Conservation (phyloP, 1,140 invertebrate species). For the Popillia japonica region DNA sequence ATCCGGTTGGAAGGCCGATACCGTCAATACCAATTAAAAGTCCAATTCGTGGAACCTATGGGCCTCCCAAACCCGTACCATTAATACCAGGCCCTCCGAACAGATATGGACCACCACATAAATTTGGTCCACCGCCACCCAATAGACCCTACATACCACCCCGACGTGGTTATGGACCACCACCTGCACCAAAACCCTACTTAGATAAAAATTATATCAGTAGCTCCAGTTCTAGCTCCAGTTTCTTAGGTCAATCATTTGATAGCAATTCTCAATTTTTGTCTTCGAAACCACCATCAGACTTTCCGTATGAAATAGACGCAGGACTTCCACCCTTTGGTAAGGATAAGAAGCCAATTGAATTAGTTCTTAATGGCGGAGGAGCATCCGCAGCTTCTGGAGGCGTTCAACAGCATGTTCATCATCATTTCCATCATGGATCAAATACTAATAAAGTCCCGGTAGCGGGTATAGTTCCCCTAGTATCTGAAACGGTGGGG, state of each 20-base stretch:
- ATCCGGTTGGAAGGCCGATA: slow-evolving; percentile 77
- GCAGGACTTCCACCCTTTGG: slow-evolving; percentile 47
- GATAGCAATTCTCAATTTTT: slow-evolving; percentile 15
- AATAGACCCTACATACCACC: slow-evolving; percentile 58
- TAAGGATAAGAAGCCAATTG: slow-evolving; percentile 57
- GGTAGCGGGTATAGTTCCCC: slow-evolving; percentile 47
- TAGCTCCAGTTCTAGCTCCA: slow-evolving; percentile 21
- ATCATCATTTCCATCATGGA: slow-evolving; percentile 84
- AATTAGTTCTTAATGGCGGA: slow-evolving; percentile 61
- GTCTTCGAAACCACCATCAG: slow-evolving; percentile 48
- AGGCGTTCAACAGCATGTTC: slow-evolving; percentile 75
- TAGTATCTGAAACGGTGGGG: slow-evolving; percentile 7
- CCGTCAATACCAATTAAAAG: slow-evolving; percentile 76
- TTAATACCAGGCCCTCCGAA: slow-evolving; percentile 53
- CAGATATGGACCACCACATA: slow-evolving; percentile 45
- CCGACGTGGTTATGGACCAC: slow-evolving; percentile 57
- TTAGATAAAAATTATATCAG: slow-evolving; percentile 43
- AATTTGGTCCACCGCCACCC: slow-evolving; percentile 57
- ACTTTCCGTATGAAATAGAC: slow-evolving; percentile 62
- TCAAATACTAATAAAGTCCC: slow-evolving; percentile 59
- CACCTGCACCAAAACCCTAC: slow-evolving; percentile 54
- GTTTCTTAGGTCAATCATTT: slow-evolving; percentile 12
- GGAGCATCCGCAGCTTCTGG: slow-evolving; percentile 58
- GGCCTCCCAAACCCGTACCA: slow-evolving; percentile 71
- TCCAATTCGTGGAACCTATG: slow-evolving; percentile 67